Evolutionary conservation across 2,888 invertebrate species (phyloP).

Genomic region (Cosmopolites sordidus): DNA sequence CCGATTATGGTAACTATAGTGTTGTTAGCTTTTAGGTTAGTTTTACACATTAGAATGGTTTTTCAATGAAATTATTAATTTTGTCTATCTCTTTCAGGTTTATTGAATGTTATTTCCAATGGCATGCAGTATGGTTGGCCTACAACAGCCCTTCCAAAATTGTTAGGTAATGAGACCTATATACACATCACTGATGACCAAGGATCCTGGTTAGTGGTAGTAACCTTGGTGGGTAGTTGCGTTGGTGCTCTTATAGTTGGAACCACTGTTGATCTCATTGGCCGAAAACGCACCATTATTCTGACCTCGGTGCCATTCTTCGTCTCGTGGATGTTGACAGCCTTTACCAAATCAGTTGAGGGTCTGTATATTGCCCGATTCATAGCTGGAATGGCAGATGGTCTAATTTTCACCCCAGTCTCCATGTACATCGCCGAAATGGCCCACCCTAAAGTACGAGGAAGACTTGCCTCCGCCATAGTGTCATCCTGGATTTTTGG

Average conservation of each 20-base stretch:
- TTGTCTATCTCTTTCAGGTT: too few relatives aligned
- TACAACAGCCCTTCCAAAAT: slow-evolving; percentile 56
- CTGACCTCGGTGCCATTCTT: slow-evolving; percentile 56
- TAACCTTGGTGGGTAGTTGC: slow-evolving; percentile 62
- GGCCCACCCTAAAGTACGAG: slow-evolving; percentile 55
- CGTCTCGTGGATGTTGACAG: slow-evolving; percentile 60
- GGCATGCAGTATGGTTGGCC: slow-evolving; percentile 57
- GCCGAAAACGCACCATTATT: slow-evolving; percentile 61
- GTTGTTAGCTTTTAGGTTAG: too few relatives aligned
- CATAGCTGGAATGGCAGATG: slow-evolving; percentile 60
- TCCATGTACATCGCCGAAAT: slow-evolving; percentile 62
- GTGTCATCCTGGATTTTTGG: slow-evolving; percentile 53
- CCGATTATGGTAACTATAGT: too few relatives aligned
- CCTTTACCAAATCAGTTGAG: slow-evolving; percentile 54
- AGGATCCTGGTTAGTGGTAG: slow-evolving; percentile 63
- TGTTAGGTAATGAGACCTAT: slow-evolving; percentile 40
- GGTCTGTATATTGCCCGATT: slow-evolving; percentile 53
- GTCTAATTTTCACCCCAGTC: slow-evolving; percentile 46
- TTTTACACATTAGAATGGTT: too few relatives aligned
- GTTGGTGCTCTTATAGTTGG: slow-evolving; percentile 60
- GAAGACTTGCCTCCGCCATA: slow-evolving; percentile 56
- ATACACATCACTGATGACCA: slow-evolving; percentile 48
- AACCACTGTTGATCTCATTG: slow-evolving; percentile 61
- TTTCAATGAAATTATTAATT: too few relatives aligned
- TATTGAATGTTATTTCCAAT: slow-evolving; percentile 41